Evolutionary conservation across 2,797 vertebrate species (phyloP), one percentile per base, ranked within the genome.

Genomic region (Malacoraja senta): DNA sequence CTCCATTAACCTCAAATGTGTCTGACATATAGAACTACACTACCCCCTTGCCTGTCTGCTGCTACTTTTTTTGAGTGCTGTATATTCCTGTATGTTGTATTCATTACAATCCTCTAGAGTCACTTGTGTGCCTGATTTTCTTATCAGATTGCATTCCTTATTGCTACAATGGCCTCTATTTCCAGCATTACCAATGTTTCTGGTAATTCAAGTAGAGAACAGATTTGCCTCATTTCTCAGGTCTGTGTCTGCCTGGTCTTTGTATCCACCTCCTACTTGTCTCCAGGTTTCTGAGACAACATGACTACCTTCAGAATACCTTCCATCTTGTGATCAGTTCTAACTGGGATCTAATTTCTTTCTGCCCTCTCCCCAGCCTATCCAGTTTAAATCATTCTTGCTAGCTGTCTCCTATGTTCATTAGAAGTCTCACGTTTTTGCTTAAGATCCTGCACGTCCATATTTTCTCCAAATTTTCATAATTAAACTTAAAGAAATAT

Each of bases 321-420:
- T 88, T 88, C 84, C n/a, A 65, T 32, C n/a, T 8, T 35, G 84
- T 88, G 84, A 68, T 88, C 84, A 35, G 84, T 68, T 8, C 32
- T 88, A 63, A 68, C 84, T 32, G 84, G n/a, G n/a, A 88, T 88
- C 61, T 61, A 88, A 88, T 68, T 88, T 88, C 84, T 88, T 32
- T 68, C 84, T 88, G 84, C 83, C 29, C 29, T 19, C 12, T 61
- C 83, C 83, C 83, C 61, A 63, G 83, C n/a, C 84, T 88, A 88
- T 68, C 84, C 68, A 63, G 84, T 88, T 88, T 88, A 88, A 88
- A 88, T 88, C 68, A 88, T 88, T 88, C 84, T 63, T n/a, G 17
- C 84, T 88, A 88, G 84, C 84, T 88, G 84, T 68, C 61, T 88
- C 63, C 32, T n/a, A 86, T 63, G 29, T 86, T 86, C 83, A 15